Percentiles rank a stretch among this genome's conserved stretches.
Evolutionary conservation across 1,140 invertebrate genomes (phyloP).

Genomic region (Bombus sylvicola): DNA sequence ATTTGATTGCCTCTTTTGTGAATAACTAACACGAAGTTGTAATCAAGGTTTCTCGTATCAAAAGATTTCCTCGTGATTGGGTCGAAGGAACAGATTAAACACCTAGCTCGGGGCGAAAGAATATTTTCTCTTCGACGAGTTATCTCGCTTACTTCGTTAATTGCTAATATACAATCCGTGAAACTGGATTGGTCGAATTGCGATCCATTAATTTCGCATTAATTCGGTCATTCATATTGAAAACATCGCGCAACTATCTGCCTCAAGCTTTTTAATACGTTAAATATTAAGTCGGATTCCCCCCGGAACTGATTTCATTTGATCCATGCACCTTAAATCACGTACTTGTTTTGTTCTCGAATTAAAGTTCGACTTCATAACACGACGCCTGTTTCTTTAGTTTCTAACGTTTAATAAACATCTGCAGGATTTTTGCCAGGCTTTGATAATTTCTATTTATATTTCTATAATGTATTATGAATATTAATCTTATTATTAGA

Average conservation of each 20-base stretch:
- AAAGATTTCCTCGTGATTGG: constrained; percentile 3
- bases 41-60: constrained; percentile 18
- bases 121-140: constrained; percentile 14
- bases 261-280: neutral
- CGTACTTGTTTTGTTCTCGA: too few species aligned
- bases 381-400: too few species aligned
- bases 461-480: too few species aligned
- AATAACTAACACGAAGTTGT: neutral
- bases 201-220: constrained; percentile 15
- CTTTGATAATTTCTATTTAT: too few species aligned
- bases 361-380: neutral
- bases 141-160: constrained; percentile 29
- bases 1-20: constrained; percentile 33
- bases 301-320: neutral
- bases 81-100: constrained; percentile 28
- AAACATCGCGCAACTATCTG: neutral
- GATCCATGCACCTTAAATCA: neutral
- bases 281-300: constrained; percentile 24
- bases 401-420: neutral
- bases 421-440: too few species aligned
- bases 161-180: constrained; percentile 28
- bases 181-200: neutral
- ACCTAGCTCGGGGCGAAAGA: constrained; percentile 7
- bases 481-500: too few species aligned
- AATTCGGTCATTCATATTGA: constrained; percentile 21